Base-by-base conservation (phyloP, 2,113 vertebrate species). In the Forbesichthys papilliferus region DNA sequence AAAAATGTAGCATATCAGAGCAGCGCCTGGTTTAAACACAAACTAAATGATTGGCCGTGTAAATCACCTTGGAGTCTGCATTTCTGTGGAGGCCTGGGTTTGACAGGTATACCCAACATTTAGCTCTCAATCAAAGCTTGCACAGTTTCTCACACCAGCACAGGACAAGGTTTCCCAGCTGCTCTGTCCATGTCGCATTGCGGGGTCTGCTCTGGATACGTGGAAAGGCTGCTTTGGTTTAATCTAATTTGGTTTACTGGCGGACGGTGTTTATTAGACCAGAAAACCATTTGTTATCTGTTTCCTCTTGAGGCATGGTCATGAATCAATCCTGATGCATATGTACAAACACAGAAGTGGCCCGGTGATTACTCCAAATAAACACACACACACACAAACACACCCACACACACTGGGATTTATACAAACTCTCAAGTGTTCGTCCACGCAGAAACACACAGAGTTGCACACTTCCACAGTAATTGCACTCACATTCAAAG, bases 311-410 rank as follows among this genome's bases (percentile, higher is more conserved):
- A 87, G 83, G 62, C 77, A 61, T 67, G 42, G 46, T 73, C 82
- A 85, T 89, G 82, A 88, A 90, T 89, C 84, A 89, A 77, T 77
- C 83, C 65, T 12, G 42, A 62, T 84, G 73, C 78, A 77, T 78
- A 86, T 80, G 78, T 86, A 88, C 87, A 87, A 88, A 89, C 84
- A 89, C 87, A 85, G 83, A 84, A 87, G 86, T 74, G 63, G 69
- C 64, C 69, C 48, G 13, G 68, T 89, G 84, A 89, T 91, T 90
- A 89, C 75, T 81, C 68, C 83, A 91, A 90, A 90, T 89, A 90
- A 89, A 89, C 86, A 87, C 69, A 70, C 33, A 9, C 77, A 77
- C 77, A 77, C 33, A 57, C 65, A 69, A 66, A 64, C 62, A 7
- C 9, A 53, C 67, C 1, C 20, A 62, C 54, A 65, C 51, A 59